A percentile compares a stretch with the other conserved stretches of the same genome.
Evolutionary conservation across 2,888 invertebrate species (phyloP).

Genomic region (Aproaerema taeniolella): DNA sequence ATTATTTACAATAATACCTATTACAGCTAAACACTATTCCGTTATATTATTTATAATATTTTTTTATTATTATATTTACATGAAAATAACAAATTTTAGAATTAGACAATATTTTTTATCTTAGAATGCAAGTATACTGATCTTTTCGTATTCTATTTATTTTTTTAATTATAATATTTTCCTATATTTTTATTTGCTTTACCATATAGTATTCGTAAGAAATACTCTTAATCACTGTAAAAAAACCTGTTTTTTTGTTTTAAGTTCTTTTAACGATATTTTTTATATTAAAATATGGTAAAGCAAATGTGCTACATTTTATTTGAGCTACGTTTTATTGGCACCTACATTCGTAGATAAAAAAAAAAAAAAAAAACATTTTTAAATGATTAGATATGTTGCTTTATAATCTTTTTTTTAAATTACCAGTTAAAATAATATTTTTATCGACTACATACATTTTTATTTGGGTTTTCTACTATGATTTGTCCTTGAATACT

Average conservation of each 20-base stretch:
- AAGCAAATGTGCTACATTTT: constrained; percentile 2
- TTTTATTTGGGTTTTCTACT: too few relatives aligned
- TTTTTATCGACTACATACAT: too few relatives aligned
- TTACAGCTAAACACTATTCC: constrained; percentile 37
- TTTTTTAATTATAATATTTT: constrained; percentile 14
- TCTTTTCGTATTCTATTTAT: constrained; percentile 10
- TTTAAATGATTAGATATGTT: too few relatives aligned
- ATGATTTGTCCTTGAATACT: too few relatives aligned
- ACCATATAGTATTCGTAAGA: too few relatives aligned
- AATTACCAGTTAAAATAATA: too few relatives aligned
- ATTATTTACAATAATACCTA: constrained; percentile 54
- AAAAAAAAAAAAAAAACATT: not conserved
- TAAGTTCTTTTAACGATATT: not conserved
- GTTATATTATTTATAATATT: constrained; percentile 30
- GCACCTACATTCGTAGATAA: constrained; percentile 12
- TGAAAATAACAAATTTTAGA: constrained; percentile 47
- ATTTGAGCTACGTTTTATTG: constrained; percentile 12
- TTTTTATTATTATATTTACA: constrained; percentile 50
- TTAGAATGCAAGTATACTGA: constrained; percentile 32
- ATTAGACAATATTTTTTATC: constrained; percentile 28
- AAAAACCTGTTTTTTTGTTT: not conserved
- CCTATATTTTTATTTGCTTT: constrained; percentile 5
- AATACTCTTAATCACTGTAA: too few relatives aligned
- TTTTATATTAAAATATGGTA: not conserved
- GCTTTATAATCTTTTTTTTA: too few relatives aligned